Conservation (phyloP, 2,888 invertebrate species). For the Orthosia gothica region DNA sequence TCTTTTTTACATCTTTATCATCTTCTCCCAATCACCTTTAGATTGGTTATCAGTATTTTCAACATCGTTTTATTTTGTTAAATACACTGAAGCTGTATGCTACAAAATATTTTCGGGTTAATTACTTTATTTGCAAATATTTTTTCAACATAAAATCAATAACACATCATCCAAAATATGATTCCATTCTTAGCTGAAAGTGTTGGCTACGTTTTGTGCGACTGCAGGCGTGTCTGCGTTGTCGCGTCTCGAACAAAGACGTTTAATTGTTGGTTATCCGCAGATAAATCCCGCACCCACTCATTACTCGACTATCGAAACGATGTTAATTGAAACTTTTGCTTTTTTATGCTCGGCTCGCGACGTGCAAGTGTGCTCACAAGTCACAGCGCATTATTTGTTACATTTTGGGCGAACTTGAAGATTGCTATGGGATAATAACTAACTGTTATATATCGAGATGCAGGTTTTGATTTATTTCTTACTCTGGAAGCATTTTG, state of each 20-base stretch:
- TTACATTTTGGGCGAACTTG: slow-evolving; percentile 43
- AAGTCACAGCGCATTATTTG: slow-evolving; percentile 50
- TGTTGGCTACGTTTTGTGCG: slow-evolving; percentile 73
- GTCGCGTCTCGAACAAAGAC: slow-evolving; percentile 84
- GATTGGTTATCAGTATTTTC: not conserved
- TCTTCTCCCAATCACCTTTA: not conserved
- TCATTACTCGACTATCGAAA: slow-evolving; percentile 88
- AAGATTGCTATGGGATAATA: slow-evolving; percentile 29
- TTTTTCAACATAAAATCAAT: not conserved
- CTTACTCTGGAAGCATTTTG: not conserved
- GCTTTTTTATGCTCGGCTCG: slow-evolving; percentile 74
- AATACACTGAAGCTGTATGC: not conserved
- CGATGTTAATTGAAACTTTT: slow-evolving; percentile 90
- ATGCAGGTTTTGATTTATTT: slow-evolving; percentile 27
- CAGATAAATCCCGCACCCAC: slow-evolving; percentile 88
- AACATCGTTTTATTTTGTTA: not conserved
- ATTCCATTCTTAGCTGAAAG: slow-evolving; percentile 66
- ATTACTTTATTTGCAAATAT: not conserved
- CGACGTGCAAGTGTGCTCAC: slow-evolving; percentile 53
- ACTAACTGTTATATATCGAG: slow-evolving; percentile 14
- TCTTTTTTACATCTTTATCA: not conserved
- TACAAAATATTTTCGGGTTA: not conserved
- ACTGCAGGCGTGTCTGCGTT: slow-evolving; percentile 73
- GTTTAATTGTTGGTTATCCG: slow-evolving; percentile 89
- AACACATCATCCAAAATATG: slow-evolving; percentile 34